Evolutionary conservation across 1,140 invertebrate species (phyloP), one percentile per base, ranked within the genome.

Genomic region (Aphaenogaster ashmeadi): DNA sequence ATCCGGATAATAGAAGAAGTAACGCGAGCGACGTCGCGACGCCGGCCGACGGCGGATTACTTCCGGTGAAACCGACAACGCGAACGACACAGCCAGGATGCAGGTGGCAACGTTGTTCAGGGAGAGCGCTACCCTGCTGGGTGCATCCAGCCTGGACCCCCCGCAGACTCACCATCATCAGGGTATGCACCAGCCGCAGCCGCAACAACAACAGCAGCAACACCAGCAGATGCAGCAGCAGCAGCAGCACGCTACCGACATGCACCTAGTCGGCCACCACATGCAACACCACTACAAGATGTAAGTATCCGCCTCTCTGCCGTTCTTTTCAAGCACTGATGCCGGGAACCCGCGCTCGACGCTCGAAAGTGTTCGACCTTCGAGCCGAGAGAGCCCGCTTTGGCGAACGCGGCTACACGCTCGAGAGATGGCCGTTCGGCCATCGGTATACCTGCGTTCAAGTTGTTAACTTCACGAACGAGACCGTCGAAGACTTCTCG

Each of bases 81-180:
- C 50, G 52, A 52, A 41, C 50, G 74, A 71, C 66, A 56, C 18
- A 74, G 41, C 89, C 27, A 93, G 64, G 77, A 97, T 97, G 97
- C 97, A 97, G 96, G 97, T 97, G 93, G 97, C 97, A 92, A 97
- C 96, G 94, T 93, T 97, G 92, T 97, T 97, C 93, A 96, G 97
- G 88, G 97, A 97, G 95, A 97, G 96, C 92, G 96, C 97, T 92
- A 97, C 96, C 92, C 95, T 97, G 92, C 95, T 97, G 89, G 97
- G 97, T 91, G 97, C 97, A 89, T 96, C 96, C 74, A 97, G 95
- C 93, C 95, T 97, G 93, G 96, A 96, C 88, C 94, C 95, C 77
- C 95, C 95, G 54, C 95, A 95, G 90, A 92, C 93, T 38, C 94
- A 95, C 88, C 95, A 94, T 87, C 93, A 94, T 64, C 94, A 94